phyloP scores from a whole-genome alignment of 2,888 invertebrate genomes.

The Tinea pellionella region DNA sequence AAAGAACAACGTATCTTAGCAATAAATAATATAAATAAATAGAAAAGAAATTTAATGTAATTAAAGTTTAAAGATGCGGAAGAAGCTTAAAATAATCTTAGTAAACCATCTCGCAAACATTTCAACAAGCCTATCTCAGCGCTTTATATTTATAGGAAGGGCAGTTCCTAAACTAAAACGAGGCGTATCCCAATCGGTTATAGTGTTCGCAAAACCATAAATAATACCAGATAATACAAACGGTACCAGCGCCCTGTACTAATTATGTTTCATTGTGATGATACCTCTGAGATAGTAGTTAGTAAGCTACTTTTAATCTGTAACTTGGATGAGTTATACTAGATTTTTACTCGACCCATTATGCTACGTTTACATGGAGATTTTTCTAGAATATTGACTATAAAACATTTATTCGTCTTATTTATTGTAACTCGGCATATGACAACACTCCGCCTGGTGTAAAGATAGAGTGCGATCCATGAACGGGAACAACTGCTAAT shows the following conservation, averaged over 20 bases:
- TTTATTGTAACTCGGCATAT: too few relatives aligned
- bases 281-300: not conserved
- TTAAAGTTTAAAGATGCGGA: too few relatives aligned
- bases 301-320: not conserved
- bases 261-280: slow-evolving; percentile 8
- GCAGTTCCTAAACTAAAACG: not conserved
- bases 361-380: not conserved
- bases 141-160: not conserved
- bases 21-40: too few relatives aligned
- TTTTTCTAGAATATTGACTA: not conserved
- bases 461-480: too few relatives aligned
- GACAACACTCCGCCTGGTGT: too few relatives aligned
- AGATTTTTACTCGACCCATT: not conserved
- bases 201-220: slow-evolving; percentile 10
- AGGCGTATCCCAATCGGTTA: not conserved
- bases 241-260: slow-evolving; percentile 11
- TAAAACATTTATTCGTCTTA: too few relatives aligned
- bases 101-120: not conserved
- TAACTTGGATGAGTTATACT: not conserved
- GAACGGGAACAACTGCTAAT: too few relatives aligned
- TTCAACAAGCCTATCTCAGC: not conserved
- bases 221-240: slow-evolving; percentile 7
- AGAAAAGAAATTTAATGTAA: too few relatives aligned
- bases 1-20: too few relatives aligned
- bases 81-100: too few relatives aligned